These are phyloP conservation scores for Triplophysa rosa DNA, from an alignment of 2,113 vertebrate species.

Conservation along the genomic window DNA sequence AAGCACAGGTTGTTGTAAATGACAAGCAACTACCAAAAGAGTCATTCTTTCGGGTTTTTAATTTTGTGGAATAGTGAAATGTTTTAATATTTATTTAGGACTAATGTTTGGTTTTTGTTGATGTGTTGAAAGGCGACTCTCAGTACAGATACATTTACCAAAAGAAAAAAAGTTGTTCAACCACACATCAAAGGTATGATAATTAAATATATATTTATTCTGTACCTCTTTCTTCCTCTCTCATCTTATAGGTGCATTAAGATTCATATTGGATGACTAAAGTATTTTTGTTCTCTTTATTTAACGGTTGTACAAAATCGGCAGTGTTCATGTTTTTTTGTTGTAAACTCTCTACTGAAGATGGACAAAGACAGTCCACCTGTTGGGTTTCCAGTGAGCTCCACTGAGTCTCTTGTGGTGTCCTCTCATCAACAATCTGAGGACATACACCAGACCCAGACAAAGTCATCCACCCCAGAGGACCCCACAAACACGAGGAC, in stretches of 20 bases:
- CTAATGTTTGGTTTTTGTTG: not conserved
- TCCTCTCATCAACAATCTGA: not conserved
- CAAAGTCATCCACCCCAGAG: not conserved
- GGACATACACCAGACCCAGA: not conserved
- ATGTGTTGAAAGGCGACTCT: not conserved
- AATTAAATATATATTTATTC: not conserved
- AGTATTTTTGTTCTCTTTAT: not conserved
- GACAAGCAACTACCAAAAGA: not conserved
- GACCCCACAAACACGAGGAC: not conserved
- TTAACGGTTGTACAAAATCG: not conserved
- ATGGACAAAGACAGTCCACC: not conserved
- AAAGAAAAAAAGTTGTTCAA: not conserved
- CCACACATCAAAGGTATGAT: constrained; percentile 1
- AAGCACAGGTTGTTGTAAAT: constrained; percentile 40
- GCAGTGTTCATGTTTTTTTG: constrained; percentile 26
- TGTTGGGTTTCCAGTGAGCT: not conserved
- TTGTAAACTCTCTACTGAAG: constrained; percentile 1
- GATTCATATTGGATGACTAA: not conserved
- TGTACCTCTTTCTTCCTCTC: not conserved
- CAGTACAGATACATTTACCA: not conserved
- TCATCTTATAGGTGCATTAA: not conserved
- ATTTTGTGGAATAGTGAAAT: not conserved
- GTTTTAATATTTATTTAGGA: not conserved
- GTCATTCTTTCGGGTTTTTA: not conserved
- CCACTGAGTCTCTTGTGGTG: not conserved